These are phyloP conservation scores for Imbricaverruca yamaguchii DNA, from an alignment of 2,888 invertebrate species.

Conservation along the genomic window DNA sequence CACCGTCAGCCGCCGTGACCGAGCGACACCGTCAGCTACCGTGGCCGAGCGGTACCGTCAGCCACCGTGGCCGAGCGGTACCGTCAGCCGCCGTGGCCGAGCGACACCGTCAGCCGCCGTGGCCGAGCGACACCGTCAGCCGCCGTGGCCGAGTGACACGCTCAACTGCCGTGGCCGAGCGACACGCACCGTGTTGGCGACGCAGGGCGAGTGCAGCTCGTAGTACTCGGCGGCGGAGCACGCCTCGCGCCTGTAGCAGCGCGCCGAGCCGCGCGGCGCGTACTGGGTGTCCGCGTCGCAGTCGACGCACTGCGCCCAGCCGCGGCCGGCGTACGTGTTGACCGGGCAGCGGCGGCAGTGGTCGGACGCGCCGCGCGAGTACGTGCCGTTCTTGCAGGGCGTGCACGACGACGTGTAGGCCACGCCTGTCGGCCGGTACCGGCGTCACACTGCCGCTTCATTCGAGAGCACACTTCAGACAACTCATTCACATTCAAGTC, in stretches of 20 bases:
- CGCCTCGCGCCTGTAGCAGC: constrained; percentile 44
- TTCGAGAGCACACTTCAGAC: no score
- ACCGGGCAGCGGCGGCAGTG: constrained; percentile 45
- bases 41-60: no score
- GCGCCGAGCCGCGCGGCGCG: constrained; percentile 43
- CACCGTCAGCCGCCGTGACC: no score
- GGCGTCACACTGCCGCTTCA: no score
- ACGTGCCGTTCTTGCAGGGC: constrained; percentile 44
- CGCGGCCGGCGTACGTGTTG: constrained; percentile 44
- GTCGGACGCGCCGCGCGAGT: constrained; percentile 41
- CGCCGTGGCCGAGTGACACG: no score
- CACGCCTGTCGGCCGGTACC: constrained; percentile 41
- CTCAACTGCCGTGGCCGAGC: no score
- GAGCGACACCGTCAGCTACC: no score
- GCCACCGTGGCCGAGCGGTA: no score
- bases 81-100: no score
- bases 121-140: no score
- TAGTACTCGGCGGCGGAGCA: constrained; percentile 49
- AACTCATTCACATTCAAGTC: no score
- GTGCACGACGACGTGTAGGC: constrained; percentile 48
- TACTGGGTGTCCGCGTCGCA: constrained; percentile 45
- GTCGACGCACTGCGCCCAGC: constrained; percentile 42
- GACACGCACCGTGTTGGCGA: constrained; percentile 17
- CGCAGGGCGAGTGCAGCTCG: constrained; percentile 46
- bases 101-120: no score